Evolutionary conservation across 2,888 invertebrate genomes (phyloP).

Genomic region (Psococerastis gibbosa): DNA sequence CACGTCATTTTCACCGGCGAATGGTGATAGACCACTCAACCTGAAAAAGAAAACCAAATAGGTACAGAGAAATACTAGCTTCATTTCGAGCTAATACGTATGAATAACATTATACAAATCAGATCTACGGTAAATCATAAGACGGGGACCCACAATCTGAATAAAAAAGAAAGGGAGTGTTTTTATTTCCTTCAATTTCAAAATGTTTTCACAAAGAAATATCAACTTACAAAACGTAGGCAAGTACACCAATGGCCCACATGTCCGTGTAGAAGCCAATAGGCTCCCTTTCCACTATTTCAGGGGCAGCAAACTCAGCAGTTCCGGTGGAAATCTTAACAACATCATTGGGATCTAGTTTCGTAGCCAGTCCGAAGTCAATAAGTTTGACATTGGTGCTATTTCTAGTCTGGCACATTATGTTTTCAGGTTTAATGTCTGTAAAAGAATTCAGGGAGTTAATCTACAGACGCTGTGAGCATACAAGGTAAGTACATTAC

Average conservation of each 20-base stretch:
- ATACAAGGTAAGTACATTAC: no score
- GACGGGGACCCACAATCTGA: neutral
- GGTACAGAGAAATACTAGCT: no score
- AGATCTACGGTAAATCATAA: no score
- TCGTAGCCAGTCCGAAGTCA: constrained; percentile 97
- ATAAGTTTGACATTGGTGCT: constrained; percentile 95
- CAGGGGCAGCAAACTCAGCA: constrained; percentile 98
- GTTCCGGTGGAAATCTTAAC: constrained; percentile 99
- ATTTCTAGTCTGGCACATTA: constrained; percentile 94
- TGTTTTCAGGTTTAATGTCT: constrained; percentile 95
- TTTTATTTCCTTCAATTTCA: constrained; percentile 7
- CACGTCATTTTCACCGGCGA: constrained; percentile 96
- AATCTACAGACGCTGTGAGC: no score
- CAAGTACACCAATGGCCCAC: constrained; percentile 99
- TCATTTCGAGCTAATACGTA: no score
- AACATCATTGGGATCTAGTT: constrained; percentile 92
- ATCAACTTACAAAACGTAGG: constrained; percentile 81
- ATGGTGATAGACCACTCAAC: constrained; percentile 92
- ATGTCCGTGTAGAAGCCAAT: constrained; percentile 99
- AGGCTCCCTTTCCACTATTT: constrained; percentile 95
- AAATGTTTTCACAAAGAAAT: constrained; percentile 10
- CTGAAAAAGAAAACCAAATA: constrained; percentile 35
- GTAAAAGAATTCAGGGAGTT: no score
- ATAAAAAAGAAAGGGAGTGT: neutral
- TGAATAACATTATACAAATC: no score